Evolutionary conservation across 2,797 vertebrate genomes (phyloP).

Genomic region (Tachyglossus aculeatus): DNA sequence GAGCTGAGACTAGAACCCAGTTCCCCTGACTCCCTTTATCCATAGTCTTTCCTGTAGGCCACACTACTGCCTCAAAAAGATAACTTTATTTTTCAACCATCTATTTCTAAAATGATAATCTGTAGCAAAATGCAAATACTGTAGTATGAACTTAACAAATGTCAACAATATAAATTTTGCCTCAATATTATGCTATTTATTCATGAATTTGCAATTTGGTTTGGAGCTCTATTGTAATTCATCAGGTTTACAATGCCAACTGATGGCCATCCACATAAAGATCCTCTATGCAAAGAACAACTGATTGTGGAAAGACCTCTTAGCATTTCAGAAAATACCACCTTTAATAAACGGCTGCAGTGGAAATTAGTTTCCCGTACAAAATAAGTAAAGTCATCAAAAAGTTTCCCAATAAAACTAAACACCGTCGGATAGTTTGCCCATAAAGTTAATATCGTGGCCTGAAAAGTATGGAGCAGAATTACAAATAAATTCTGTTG

Average conservation of each 20-base stretch:
- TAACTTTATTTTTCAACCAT: no score
- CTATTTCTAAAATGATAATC: no score
- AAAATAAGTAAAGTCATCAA: neutral
- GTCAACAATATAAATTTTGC: conserved; percentile 13
- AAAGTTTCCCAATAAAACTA: conserved; percentile 26
- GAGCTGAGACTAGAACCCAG: no score
- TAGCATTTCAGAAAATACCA: neutral
- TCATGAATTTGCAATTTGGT: conserved; percentile 17
- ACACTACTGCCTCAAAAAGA: no score
- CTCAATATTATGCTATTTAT: conserved; percentile 8
- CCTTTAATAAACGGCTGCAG: conserved; percentile 21
- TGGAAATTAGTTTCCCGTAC: conserved; percentile 52
- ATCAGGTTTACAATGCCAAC: neutral
- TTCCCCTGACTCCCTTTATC: no score
- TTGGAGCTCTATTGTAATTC: conserved; percentile 7
- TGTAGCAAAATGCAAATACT: no score
- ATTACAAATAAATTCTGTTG: conserved; percentile 56
- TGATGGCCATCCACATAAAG: conserved; percentile 31
- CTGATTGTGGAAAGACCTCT: conserved; percentile 19
- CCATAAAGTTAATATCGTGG: conserved; percentile 50
- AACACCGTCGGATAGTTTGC: conserved; percentile 28
- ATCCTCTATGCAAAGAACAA: conserved; percentile 39
- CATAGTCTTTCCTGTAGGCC: no score
- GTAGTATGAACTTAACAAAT: no score
- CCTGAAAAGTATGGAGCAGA: conserved; percentile 43